Percentiles rank a stretch among this genome's conserved stretches.
Evolutionary conservation across 2,888 invertebrate genomes (phyloP).

Genomic region (Brenthis daphne): DNA sequence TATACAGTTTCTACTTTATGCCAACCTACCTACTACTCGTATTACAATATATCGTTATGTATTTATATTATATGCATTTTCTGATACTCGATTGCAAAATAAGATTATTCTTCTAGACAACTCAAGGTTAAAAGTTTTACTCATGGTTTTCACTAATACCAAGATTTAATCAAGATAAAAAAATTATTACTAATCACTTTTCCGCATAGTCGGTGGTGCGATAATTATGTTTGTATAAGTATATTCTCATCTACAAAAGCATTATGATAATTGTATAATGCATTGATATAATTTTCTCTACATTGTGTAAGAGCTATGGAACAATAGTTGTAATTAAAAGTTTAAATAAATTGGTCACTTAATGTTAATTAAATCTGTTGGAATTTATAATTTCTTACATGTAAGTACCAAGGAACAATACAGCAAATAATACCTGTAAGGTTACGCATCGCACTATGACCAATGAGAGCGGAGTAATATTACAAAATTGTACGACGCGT

Average conservation of each 20-base stretch:
- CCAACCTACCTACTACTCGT: no score
- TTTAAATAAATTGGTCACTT: neutral
- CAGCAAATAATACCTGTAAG: no score
- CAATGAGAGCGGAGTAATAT: no score
- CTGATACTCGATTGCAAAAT: no score
- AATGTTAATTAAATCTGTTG: neutral
- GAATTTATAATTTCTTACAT: no score
- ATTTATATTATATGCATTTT: no score
- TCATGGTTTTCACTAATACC: conserved; percentile 5
- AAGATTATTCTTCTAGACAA: neutral
- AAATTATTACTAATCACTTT: neutral
- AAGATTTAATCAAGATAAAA: neutral
- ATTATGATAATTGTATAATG: neutral
- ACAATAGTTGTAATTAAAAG: conserved; percentile 1
- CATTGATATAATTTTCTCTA: neutral
- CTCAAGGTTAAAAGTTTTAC: neutral
- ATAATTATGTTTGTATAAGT: neutral
- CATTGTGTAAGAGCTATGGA: conserved; percentile 7
- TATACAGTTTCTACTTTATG: no score
- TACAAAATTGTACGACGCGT: no score
- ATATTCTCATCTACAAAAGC: conserved; percentile 9
- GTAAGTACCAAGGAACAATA: no score
- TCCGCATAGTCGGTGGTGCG: conserved; percentile 2
- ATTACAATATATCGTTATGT: no score
- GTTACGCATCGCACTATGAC: no score